Evolutionary conservation across 2,797 vertebrate genomes (phyloP).

Genomic region (Holocentrus rufus): DNA sequence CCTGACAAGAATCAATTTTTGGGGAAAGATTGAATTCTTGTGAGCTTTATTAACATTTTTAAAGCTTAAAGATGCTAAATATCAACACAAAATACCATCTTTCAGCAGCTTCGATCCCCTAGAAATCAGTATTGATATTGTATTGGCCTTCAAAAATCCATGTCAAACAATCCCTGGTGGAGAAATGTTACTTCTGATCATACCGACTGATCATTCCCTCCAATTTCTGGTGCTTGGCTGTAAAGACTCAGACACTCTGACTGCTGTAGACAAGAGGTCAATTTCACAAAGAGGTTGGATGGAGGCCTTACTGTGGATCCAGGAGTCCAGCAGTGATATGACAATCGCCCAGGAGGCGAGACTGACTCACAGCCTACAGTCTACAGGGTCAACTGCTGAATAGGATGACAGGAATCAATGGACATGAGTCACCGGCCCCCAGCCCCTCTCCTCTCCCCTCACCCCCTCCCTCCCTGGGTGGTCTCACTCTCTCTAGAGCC

Average conservation of each 20-base stretch:
- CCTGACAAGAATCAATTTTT: no score
- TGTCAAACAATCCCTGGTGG: background rate
- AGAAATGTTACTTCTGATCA: constrained; percentile 4
- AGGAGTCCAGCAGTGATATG: constrained; percentile 2
- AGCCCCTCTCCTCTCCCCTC: constrained; percentile 13
- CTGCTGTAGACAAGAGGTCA: constrained; percentile 12
- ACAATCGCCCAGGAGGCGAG: background rate
- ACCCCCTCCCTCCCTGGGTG: constrained; percentile 61
- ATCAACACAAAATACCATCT: no score
- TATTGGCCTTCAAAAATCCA: no score
- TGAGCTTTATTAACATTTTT: no score
- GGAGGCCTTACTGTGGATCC: background rate
- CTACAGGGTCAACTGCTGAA: background rate
- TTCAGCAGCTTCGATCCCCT: no score
- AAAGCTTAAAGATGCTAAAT: no score
- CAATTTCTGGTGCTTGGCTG: constrained; percentile 7
- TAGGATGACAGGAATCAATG: constrained; percentile 49
- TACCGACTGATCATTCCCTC: constrained; percentile 1
- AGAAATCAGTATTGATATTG: no score
- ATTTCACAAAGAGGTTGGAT: constrained; percentile 1
- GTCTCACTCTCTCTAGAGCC: constrained; percentile 59
- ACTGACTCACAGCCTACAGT: background rate
- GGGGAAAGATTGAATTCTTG: no score
- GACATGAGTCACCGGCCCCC: constrained; percentile 5
- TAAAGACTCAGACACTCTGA: background rate